phyloP scores from a whole-genome alignment of 2,113 vertebrate species.

The Tonatia bakeri region DNA sequence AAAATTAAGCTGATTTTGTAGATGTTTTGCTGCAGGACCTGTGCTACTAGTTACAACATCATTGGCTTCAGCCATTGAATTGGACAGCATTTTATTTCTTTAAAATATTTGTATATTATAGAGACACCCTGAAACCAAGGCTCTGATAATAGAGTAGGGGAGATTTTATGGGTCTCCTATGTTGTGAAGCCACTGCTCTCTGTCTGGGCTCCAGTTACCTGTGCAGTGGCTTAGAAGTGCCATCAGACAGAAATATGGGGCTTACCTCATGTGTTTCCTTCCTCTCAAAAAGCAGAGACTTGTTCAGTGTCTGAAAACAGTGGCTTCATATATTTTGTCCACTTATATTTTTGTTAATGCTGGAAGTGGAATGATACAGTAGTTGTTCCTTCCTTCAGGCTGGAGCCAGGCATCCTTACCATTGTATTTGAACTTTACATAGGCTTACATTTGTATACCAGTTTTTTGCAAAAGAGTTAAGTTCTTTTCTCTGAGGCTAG shows the following conservation, averaged over 20 bases:
- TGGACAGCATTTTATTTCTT: neutral
- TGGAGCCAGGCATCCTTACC: neutral
- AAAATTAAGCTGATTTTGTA: neutral
- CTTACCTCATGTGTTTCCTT: neutral
- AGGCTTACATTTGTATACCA: neutral
- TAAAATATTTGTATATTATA: neutral
- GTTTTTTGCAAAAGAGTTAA: neutral
- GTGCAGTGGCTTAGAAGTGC: neutral
- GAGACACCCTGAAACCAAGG: neutral
- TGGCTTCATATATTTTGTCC: neutral
- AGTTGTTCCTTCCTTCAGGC: neutral
- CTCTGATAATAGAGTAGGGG: neutral
- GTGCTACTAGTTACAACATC: neutral
- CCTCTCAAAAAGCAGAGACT: neutral
- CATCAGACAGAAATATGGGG: neutral
- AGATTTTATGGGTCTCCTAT: neutral
- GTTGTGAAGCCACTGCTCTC: neutral
- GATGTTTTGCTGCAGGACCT: neutral
- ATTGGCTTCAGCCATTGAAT: neutral
- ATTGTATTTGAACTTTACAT: neutral
- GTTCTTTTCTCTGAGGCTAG: neutral
- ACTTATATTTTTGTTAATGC: neutral
- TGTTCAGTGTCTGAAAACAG: neutral
- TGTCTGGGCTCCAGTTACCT: neutral
- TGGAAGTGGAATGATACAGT: neutral